A percentile compares a stretch with the other conserved stretches of the same genome.
Evolutionary conservation across 2,113 vertebrate species (phyloP).

Genomic region (human): GRCh38 chr17:77038501-77039000

Average conservation of each 20-base stretch:
- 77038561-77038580: too few species aligned
- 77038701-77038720: too few species aligned
- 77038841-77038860: not conserved
- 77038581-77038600: too few species aligned
- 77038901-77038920: not conserved
- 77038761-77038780: not conserved
- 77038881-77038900: not conserved
- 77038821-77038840: not conserved
- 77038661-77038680: not conserved
- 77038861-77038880: not conserved
- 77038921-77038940: not conserved
- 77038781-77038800: too few species aligned
- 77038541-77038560: too few species aligned
- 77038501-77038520: too few species aligned
- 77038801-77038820: too few species aligned
- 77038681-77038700: not conserved
- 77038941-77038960: not conserved
- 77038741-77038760: not conserved
- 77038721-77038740: not conserved
- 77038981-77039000: not conserved
- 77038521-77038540: too few species aligned
- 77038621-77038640: too few species aligned
- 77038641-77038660: too few species aligned
- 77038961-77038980: not conserved
- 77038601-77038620: too few species aligned